Evolutionary conservation across 2,888 invertebrate genomes (phyloP), one percentile per base, ranked within the genome.

Genomic region (Agrotis exclamationis): DNA sequence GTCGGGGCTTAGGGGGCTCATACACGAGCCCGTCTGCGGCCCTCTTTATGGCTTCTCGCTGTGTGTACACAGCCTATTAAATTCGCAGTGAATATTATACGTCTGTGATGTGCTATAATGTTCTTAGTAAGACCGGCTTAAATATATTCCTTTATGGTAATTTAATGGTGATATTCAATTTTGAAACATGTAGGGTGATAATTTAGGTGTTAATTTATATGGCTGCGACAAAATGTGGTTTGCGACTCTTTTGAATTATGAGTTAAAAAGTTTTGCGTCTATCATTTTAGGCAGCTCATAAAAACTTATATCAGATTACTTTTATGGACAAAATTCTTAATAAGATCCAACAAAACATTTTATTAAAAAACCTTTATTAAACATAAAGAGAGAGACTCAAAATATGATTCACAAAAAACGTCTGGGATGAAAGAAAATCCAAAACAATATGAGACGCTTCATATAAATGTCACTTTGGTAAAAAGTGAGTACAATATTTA

Each of bases 401-500:
- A 83, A 74, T 79, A 79, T 62, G 63, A 70, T 63, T 79, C 63
- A 59, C 47, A 60, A 76, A 39, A 70, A 74, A 67, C 48, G 60
- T 75, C 56, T 53, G 51, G 54, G 65, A 20, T 47, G 70, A 65
- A 76, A 79, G 59, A 60, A 60, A 76, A 76, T 47, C 71, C 76
- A 81, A 86, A 86, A 82, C 75, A 82, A 85, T 79, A 83, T 79
- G 74, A 69, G 74, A 80, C 65, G 80, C 62, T 76, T 80, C 77
- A 82, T 82, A 87, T 86, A 87, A 84, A 86, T 83, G 87, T 82
- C 80, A 84, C 80, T 85, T 85, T 84, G 63, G 71, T 84, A 85
- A 86, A 86, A 85, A 86, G 82, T 79, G 83, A 79, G 82, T 83
- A 84, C 83, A 76, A 89, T 88, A 91, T 88, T 90, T 87, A 82